Base-by-base conservation (phyloP, 2,113 vertebrate species). In the Bubo blakistoni region DNA sequence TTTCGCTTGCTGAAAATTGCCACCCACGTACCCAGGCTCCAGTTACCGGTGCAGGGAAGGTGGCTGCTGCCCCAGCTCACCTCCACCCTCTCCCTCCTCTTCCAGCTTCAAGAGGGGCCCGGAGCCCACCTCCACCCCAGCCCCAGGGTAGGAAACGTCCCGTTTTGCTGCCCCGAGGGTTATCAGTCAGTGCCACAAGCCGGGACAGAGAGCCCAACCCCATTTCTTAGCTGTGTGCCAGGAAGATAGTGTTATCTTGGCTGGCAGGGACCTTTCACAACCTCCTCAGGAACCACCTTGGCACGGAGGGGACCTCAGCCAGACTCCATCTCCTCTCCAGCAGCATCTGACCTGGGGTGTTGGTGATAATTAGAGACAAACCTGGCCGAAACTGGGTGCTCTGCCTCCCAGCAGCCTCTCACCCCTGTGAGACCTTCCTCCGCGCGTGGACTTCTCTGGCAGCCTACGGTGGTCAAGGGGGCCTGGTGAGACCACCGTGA, bases 121-220 rank as follows among this genome's bases (percentile, higher is more conserved):
- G 13, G 42, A 67, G 16, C 22, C 65, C 65, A 17, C 7, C 49
- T 38, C 67, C 10, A 7, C 3, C 38, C 47, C 81, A 65, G 63
- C 34, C 46, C 76, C 66, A 11, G 54, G 66, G 58, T 1, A 34
- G 76, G 87, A 65, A 62, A 62, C 9, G 15, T 62, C 59, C 24
- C 4, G 1, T 13, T 6, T 3, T 8, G 29, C 61, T 15, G 24
- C 51, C 54, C 52, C 1, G 0, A 16, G 2, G 4, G 14, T 21
- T 10, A 18, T 32, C 6, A 1, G 46, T 14, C 3, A 0, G 26
- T 3, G 22, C 44, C 58, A 26, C 3, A 2, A 20, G 32, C 22
- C 73, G 11, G 55, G 54, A n/a, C 11, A 32, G n/a, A n/a, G 1
- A 3, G 15, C 25, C 79, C 80, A 47, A 20, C 44, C 38, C 29